These are phyloP conservation scores for Hemaris fuciformis DNA, from an alignment of 2,888 invertebrate genomes.

Conservation along the genomic window DNA sequence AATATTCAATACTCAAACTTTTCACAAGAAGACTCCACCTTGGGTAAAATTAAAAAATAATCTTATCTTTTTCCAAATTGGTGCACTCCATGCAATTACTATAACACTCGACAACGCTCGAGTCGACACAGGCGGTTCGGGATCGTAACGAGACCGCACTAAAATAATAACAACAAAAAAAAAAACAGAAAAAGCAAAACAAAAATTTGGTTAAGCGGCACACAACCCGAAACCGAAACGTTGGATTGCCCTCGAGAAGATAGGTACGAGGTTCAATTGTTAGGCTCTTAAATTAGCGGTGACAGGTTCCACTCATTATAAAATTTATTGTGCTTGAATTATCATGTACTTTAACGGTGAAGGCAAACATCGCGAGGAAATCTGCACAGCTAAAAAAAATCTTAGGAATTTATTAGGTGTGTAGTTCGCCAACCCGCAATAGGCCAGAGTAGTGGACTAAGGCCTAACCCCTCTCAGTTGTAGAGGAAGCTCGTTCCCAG, in stretches of 20 bases:
- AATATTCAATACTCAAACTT: too few species aligned
- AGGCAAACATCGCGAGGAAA: too few species aligned
- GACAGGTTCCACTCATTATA: too few species aligned
- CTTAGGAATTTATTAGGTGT: too few species aligned
- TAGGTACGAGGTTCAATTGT: slow-evolving; percentile 48
- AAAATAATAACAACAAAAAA: slow-evolving; percentile 58
- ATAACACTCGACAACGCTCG: slow-evolving; percentile 41
- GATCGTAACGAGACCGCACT: slow-evolving; percentile 55
- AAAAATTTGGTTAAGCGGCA: slow-evolving; percentile 69
- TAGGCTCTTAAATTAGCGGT: slow-evolving; percentile 43
- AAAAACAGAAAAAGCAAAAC: slow-evolving; percentile 44
- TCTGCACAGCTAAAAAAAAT: too few species aligned
- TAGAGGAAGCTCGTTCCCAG: too few species aligned
- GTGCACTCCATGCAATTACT: slow-evolving; percentile 43
- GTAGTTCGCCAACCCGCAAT: too few species aligned
- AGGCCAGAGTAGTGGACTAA: too few species aligned
- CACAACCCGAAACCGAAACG: slow-evolving; percentile 70
- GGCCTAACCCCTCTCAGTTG: too few species aligned
- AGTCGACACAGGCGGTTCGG: slow-evolving; percentile 38
- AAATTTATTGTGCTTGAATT: too few species aligned
- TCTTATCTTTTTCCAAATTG: not conserved
- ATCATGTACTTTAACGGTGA: too few species aligned
- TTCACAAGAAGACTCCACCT: not conserved
- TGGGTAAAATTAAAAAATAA: not conserved
- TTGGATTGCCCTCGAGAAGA: slow-evolving; percentile 74